A percentile compares a stretch with the other conserved stretches of the same genome.
Evolutionary conservation across 2,888 invertebrate species (phyloP).

Genomic region (Oithona nana): DNA sequence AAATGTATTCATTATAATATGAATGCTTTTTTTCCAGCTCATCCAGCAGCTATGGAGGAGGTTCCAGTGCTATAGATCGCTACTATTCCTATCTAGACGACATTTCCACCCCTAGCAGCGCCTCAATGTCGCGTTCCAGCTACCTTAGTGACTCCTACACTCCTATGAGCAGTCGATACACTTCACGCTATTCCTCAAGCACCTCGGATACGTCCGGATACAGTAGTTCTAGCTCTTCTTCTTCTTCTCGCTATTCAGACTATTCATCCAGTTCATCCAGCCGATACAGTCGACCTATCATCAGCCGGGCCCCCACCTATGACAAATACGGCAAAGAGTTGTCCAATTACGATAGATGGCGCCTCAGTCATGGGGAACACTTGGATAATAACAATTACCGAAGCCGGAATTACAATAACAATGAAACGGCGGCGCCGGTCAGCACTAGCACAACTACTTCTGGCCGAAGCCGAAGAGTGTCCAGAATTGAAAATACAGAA

Average conservation of each 20-base stretch:
- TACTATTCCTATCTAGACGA: slow-evolving; percentile 5
- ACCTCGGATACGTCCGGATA: not conserved
- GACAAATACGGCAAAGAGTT: slow-evolving; percentile 13
- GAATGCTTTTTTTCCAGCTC: not conserved
- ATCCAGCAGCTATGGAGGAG: not conserved
- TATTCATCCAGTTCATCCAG: no score
- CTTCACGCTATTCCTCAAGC: not conserved
- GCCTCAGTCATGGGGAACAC: not conserved
- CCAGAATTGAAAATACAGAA: not conserved
- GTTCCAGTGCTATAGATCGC: not conserved
- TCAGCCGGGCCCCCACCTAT: not conserved
- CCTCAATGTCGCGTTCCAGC: not conserved
- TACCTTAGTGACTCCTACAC: not conserved
- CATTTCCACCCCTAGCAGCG: not conserved
- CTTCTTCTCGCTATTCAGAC: not conserved
- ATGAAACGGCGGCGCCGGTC: no score
- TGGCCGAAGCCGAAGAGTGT: not conserved
- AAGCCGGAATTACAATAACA: not conserved
- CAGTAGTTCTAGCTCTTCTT: not conserved
- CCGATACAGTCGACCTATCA: not conserved
- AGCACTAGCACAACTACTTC: not conserved
- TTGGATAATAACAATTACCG: not conserved
- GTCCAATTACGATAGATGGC: slow-evolving; percentile 9
- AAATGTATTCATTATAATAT: no score
- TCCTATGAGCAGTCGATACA: no score